These are phyloP conservation scores for Cataglyphis cursor DNA, from an alignment of 2,888 invertebrate species.

Conservation along the genomic window DNA sequence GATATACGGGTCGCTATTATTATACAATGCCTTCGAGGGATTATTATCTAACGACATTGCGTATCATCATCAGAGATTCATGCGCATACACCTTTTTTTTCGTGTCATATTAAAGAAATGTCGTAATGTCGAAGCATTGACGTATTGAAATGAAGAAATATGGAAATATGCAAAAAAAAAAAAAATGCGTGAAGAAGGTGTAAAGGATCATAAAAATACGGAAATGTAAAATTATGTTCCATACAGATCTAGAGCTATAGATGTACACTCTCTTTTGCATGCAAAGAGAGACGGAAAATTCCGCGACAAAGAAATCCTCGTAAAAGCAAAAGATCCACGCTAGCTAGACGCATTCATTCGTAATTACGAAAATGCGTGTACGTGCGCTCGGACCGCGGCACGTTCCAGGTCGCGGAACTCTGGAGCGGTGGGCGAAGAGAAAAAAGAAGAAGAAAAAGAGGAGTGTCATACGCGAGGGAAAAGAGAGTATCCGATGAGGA, in stretches of 20 bases:
- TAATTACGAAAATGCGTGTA: conserved; percentile 51
- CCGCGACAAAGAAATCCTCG: not conserved
- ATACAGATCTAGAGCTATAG: not conserved
- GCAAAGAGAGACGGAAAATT: conserved; percentile 3
- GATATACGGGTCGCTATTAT: not conserved
- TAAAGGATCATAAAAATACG: not conserved
- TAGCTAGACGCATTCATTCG: conserved; percentile 14
- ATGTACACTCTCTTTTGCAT: not conserved
- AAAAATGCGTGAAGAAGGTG: not conserved
- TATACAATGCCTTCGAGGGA: not conserved
- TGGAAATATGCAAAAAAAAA: not conserved
- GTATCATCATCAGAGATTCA: not conserved
- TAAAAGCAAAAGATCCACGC: conserved; percentile 7
- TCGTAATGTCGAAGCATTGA: not conserved
- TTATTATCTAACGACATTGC: not conserved
- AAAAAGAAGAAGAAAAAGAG: conserved; percentile 44
- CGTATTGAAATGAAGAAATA: not conserved
- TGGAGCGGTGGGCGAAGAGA: conserved; percentile 6
- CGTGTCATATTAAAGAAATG: not conserved
- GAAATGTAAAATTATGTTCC: conserved; percentile 10
- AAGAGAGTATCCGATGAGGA: conserved; percentile 52
- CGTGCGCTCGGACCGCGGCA: conserved; percentile 54
- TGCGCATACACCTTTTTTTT: not conserved
- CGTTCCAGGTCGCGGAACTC: conserved; percentile 64
- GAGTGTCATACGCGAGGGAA: not conserved